Base-by-base conservation (phyloP, 2,888 invertebrate species). In the Drepanosiphum platanoidis region DNA sequence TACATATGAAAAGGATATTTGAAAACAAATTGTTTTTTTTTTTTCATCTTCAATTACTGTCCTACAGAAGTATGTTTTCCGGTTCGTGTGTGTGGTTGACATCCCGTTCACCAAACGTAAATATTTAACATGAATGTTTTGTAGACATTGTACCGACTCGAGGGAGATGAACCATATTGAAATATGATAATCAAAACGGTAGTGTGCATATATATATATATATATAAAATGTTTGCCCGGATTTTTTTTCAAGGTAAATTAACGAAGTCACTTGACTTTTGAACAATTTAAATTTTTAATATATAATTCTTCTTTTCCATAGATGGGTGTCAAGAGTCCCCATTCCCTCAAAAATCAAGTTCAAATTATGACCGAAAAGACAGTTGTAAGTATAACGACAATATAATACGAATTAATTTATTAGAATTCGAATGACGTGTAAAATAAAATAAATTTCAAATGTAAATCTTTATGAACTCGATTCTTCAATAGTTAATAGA, bases 71-170 rank as follows among this genome's bases (percentile, higher is more conserved):
- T 36, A 70, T 36, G 52, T 70, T 80, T 79, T 80, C 36, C 58
- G 58, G 70, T 70, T 18, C 18, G 9, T 27, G 64, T 30, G 42
- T 70, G 80, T 36, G 36, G 70, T 58, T 80, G 80, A 80, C 68
- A 80, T 52, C 27, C 70, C 36, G 30, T 79, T 22, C 46, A 36
- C 36, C 36, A 36, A 80, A 70, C 27, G 27, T 22, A 80, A 80
- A 80, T 80, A 80, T 80, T 80, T 80, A 80, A 58, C 52, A 30
- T 22, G 22, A 30, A 70, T 70, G 70, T 52, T 80, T 52, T 70
- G 22, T 80, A 70, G 70, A 80, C 36, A 70, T 46, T 70, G 36
- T 18, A 70, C 11, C 30, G 46, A 74, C 32, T 30, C 22, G 36
- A 58, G 30, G 27, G 70, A 58, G 66, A 79, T 27, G 75, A 77